Conservation (phyloP, 1,140 invertebrate genomes). For the Antheraea pernyi region DNA sequence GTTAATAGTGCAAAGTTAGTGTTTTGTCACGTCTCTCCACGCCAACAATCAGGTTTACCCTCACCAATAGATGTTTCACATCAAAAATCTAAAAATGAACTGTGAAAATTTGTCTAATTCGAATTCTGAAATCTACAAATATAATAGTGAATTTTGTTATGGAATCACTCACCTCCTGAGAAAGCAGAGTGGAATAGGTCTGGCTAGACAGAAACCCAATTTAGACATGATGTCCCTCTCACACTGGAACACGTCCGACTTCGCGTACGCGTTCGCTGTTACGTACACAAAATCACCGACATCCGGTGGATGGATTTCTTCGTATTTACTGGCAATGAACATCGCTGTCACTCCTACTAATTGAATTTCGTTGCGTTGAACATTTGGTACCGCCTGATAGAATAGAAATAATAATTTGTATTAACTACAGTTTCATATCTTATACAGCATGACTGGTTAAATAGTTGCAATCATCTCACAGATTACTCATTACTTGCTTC, state of each 20-base stretch:
- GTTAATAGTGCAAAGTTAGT: no score
- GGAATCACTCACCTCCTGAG: conserved; percentile 82
- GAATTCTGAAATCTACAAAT: no score
- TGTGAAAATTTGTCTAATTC: no score
- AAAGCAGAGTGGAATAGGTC: conserved; percentile 93
- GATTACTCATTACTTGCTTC: no score
- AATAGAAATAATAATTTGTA: not conserved
- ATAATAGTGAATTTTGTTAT: no score
- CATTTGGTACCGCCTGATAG: conserved; percentile 24
- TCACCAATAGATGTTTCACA: no score
- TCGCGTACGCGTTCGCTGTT: conserved; percentile 93
- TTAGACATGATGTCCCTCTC: conserved; percentile 88
- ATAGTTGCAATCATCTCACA: no score
- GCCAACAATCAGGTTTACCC: no score
- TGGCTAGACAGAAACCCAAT: conserved; percentile 90
- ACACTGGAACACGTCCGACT: conserved; percentile 90
- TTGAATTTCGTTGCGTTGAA: conserved; percentile 88
- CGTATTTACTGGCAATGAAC: conserved; percentile 96
- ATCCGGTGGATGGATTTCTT: conserved; percentile 95
- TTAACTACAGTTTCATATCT: no score
- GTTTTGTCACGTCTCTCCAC: no score
- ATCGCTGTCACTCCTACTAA: conserved; percentile 95
- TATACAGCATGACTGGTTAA: no score
- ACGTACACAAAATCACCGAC: conserved; percentile 95
- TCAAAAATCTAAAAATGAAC: no score